A percentile compares a stretch with the other conserved stretches of the same genome.
Evolutionary conservation across 2,888 invertebrate species (phyloP).

Genomic region (Chydorus sphaericus): DNA sequence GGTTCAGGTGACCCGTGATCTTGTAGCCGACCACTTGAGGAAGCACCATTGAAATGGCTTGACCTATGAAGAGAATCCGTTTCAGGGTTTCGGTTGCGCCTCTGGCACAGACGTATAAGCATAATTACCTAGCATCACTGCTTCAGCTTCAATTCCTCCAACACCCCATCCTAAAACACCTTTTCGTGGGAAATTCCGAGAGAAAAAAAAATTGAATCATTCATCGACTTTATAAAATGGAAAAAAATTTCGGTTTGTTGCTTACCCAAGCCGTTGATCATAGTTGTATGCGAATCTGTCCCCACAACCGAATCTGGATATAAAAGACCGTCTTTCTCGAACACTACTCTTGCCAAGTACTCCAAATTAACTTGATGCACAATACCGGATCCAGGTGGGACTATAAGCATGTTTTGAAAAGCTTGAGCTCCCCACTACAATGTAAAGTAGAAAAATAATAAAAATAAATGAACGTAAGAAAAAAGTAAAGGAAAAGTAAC

Average conservation of each 20-base stretch:
- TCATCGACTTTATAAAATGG: no score
- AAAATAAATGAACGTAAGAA: slow-evolving; percentile 1
- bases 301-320: slow-evolving; percentile 90
- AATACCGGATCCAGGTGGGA: slow-evolving; percentile 95
- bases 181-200: no score
- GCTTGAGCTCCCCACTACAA: slow-evolving; percentile 88
- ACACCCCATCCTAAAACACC: slow-evolving; percentile 96
- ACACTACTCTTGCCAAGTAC: slow-evolving; percentile 81
- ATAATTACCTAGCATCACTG: slow-evolving; percentile 69
- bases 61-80: no score
- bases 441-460: neutral
- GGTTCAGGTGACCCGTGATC: slow-evolving; percentile 60
- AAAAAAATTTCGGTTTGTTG: no score
- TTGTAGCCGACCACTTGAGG: slow-evolving; percentile 93
- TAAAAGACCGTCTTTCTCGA: slow-evolving; percentile 47
- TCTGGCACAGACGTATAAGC: no score
- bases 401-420: slow-evolving; percentile 89
- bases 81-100: no score
- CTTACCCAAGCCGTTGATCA: slow-evolving; percentile 95
- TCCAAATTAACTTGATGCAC: slow-evolving; percentile 98
- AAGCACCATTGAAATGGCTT: slow-evolving; percentile 89
- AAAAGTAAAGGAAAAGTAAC: slow-evolving; percentile 3
- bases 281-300: slow-evolving; percentile 97
- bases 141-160: slow-evolving; percentile 94
- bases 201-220: no score